Conservation (phyloP, 2,888 invertebrate species). For the Pharmacophagus antenor region DNA sequence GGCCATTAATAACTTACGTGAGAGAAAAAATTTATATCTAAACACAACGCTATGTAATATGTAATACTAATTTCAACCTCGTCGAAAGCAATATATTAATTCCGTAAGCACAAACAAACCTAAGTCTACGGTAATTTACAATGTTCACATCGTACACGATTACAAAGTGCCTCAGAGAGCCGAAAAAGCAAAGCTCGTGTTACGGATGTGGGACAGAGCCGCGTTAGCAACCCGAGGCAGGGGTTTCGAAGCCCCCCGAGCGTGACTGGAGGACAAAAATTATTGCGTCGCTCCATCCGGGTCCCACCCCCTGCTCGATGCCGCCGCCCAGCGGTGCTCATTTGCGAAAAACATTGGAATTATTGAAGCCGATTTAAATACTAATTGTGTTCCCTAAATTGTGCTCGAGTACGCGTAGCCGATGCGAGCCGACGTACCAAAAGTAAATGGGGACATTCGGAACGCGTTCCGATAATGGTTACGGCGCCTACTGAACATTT, state of each 20-base stretch:
- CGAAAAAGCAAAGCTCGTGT: constrained; percentile 29
- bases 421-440: constrained; percentile 13
- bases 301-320: constrained; percentile 34
- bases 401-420: constrained; percentile 20
- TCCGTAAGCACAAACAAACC: background rate
- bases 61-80: background rate
- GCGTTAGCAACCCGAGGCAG: constrained; percentile 33
- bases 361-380: constrained; percentile 43
- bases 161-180: constrained; percentile 14
- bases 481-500: constrained; percentile 20
- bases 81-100: background rate
- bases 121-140: constrained; percentile 28
- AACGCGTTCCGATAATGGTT: constrained; percentile 21
- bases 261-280: constrained; percentile 52
- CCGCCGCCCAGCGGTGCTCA: constrained; percentile 40
- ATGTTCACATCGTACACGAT: constrained; percentile 20
- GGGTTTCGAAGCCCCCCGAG: constrained; percentile 41
- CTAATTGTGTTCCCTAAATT: constrained; percentile 35
- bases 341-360: constrained; percentile 45
- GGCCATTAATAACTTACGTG: too few species aligned
- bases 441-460: constrained; percentile 13
- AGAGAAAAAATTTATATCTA: too few species aligned
- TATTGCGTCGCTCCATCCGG: constrained; percentile 41
- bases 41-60: background rate
- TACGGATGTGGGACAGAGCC: constrained; percentile 30